A percentile compares a stretch with the other conserved stretches of the same genome.
phyloP scores from a whole-genome alignment of 2,888 invertebrate species.

The Didymodactylos carnosus region DNA sequence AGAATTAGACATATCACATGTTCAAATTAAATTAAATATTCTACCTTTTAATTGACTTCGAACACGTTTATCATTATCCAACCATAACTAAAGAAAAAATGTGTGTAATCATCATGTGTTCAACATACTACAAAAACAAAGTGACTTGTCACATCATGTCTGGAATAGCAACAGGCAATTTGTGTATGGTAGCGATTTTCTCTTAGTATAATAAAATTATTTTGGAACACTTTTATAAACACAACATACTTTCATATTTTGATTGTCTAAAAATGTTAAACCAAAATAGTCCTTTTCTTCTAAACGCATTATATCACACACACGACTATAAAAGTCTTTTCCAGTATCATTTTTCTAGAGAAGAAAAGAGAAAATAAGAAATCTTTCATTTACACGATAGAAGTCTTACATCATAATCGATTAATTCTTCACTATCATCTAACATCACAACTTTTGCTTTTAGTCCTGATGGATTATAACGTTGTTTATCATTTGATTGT shows the following conservation, averaged over 20 bases:
- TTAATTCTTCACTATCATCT: not conserved
- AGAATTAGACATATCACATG: not conserved
- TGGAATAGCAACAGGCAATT: too few relatives aligned
- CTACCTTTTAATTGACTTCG: slow-evolving; percentile 10
- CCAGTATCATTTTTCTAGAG: slow-evolving; percentile 67
- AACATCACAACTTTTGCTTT: not conserved
- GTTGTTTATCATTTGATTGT: not conserved
- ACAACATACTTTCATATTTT: slow-evolving; percentile 38
- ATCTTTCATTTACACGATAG: too few relatives aligned
- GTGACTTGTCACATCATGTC: too few relatives aligned
- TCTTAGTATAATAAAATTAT: too few relatives aligned
- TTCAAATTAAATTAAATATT: not conserved
- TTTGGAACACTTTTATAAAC: not conserved
- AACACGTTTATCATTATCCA: slow-evolving; percentile 12
- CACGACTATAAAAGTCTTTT: slow-evolving; percentile 58
- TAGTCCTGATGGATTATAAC: not conserved
- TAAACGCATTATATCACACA: slow-evolving; percentile 67
- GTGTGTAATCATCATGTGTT: too few relatives aligned
- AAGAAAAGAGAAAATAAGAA: slow-evolving; percentile 13
- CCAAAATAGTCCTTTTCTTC: slow-evolving; percentile 84
- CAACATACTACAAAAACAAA: too few relatives aligned
- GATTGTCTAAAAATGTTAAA: slow-evolving; percentile 58
- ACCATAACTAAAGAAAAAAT: slow-evolving; percentile 8
- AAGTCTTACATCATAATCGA: not conserved
- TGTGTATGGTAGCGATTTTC: too few relatives aligned